These are phyloP conservation scores for Chelon labrosus DNA, from an alignment of 2,797 vertebrate genomes.

Conservation along the genomic window DNA sequence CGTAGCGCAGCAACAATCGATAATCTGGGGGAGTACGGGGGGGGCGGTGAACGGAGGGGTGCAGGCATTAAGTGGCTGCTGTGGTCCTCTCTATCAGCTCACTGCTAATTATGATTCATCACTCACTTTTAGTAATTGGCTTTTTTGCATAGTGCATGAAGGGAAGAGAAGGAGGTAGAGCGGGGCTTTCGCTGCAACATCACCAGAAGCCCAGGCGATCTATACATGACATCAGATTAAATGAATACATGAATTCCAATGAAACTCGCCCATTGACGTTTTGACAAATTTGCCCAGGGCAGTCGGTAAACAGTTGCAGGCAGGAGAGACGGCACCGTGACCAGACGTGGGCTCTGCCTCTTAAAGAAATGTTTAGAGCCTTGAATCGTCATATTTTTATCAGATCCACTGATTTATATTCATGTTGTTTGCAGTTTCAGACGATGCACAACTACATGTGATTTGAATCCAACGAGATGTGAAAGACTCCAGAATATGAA, in stretches of 20 bases:
- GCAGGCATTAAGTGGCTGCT: constrained; percentile 35
- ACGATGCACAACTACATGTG: background rate
- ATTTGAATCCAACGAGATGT: constrained; percentile 14
- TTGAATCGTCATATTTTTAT: constrained; percentile 16
- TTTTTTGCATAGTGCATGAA: constrained; percentile 61
- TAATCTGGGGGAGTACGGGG: constrained; percentile 45
- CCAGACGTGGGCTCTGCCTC: background rate
- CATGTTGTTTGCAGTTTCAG: constrained; percentile 28
- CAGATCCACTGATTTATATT: constrained; percentile 38
- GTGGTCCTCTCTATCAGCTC: constrained; percentile 63
- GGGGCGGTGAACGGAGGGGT: background rate
- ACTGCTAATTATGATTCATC: constrained; percentile 80
- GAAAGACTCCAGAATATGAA: background rate
- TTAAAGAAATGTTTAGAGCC: background rate
- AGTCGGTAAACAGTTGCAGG: constrained; percentile 8
- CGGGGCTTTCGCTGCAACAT: constrained; percentile 39
- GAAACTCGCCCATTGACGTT: constrained; percentile 54
- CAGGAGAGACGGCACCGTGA: background rate
- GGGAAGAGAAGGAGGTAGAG: constrained; percentile 25
- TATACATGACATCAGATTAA: constrained; percentile 86
- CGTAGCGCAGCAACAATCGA: constrained; percentile 62
- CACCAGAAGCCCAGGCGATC: constrained; percentile 58
- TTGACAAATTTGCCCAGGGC: constrained; percentile 60
- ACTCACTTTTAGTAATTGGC: constrained; percentile 80
- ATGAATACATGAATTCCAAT: constrained; percentile 84